Percentiles rank a stretch among this genome's conserved stretches.
Evolutionary conservation across 2,888 invertebrate species (phyloP).

Genomic region (Craniophora ligustri): DNA sequence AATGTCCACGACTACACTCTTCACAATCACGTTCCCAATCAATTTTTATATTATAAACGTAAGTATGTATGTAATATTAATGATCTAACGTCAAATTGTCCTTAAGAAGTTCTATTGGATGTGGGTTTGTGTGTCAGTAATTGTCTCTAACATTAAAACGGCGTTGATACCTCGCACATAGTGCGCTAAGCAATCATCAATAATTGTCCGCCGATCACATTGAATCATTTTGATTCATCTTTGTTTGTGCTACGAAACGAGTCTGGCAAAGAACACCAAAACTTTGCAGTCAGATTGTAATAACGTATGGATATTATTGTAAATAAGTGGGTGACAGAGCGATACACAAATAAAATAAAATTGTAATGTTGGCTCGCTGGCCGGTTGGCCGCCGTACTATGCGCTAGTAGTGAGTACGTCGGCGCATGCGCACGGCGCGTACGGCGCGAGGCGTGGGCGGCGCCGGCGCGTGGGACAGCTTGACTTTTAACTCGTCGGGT

Average conservation of each 20-base stretch:
- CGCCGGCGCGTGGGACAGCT: slow-evolving; percentile 25
- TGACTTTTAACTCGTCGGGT: slow-evolving; percentile 17
- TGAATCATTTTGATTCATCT: slow-evolving; percentile 15
- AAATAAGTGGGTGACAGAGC: slow-evolving; percentile 37
- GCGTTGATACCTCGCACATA: background rate
- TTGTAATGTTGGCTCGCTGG: slow-evolving; percentile 30
- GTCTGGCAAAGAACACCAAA: slow-evolving; percentile 25
- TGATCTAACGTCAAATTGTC: slow-evolving; percentile 15
- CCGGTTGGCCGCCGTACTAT: slow-evolving; percentile 31
- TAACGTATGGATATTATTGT: slow-evolving; percentile 34
- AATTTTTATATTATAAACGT: too few relatives aligned
- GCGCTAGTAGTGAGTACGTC: slow-evolving; percentile 19
- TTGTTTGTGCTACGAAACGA: slow-evolving; percentile 20
- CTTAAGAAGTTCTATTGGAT: slow-evolving; percentile 20
- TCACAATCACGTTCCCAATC: slow-evolving; percentile 1
- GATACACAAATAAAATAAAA: slow-evolving; percentile 32
- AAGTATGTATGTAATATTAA: too few relatives aligned
- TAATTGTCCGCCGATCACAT: slow-evolving; percentile 11
- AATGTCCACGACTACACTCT: slow-evolving; percentile 1
- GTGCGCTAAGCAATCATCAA: slow-evolving; percentile 10
- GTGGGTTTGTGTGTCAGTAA: slow-evolving; percentile 32
- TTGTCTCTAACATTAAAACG: slow-evolving; percentile 18
- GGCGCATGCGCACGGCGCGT: slow-evolving; percentile 21
- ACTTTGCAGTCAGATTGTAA: slow-evolving; percentile 28
- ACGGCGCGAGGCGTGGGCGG: slow-evolving; percentile 6